phyloP scores from a whole-genome alignment of 2,113 vertebrate genomes.

The Grantiella picta region DNA sequence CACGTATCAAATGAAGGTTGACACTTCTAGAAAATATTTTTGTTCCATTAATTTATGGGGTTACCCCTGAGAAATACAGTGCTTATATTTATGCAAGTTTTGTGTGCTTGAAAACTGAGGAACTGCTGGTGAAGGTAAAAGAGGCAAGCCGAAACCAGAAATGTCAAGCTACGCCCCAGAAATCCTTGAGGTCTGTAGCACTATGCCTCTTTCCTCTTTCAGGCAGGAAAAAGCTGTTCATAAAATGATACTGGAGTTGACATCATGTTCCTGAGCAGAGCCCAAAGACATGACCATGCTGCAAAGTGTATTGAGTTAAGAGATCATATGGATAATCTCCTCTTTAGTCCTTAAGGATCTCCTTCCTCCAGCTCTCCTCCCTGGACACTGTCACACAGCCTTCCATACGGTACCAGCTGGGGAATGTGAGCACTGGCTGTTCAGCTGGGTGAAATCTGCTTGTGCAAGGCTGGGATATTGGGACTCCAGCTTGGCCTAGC shows the following conservation, averaged over 20 bases:
- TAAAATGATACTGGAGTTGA: background rate
- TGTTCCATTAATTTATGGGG: background rate
- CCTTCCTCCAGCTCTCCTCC: background rate
- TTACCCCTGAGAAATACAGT: background rate
- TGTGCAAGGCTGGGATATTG: background rate
- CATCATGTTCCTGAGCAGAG: background rate
- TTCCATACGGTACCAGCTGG: background rate
- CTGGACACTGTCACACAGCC: accelerated
- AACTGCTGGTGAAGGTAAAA: background rate
- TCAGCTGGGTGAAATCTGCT: background rate
- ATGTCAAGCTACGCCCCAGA: background rate
- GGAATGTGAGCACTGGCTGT: background rate
- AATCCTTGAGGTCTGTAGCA: background rate
- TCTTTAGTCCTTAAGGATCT: background rate
- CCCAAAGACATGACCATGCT: background rate
- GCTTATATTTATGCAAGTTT: background rate
- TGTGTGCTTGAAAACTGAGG: background rate
- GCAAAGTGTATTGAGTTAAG: background rate
- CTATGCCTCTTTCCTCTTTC: background rate
- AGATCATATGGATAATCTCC: background rate
- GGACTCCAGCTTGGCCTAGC: background rate
- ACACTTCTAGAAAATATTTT: background rate
- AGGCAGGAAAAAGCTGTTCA: background rate
- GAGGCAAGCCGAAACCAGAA: background rate
- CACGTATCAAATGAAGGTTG: background rate